Conservation (phyloP, 2,797 vertebrate species). For the Furcifer pardalis region DNA sequence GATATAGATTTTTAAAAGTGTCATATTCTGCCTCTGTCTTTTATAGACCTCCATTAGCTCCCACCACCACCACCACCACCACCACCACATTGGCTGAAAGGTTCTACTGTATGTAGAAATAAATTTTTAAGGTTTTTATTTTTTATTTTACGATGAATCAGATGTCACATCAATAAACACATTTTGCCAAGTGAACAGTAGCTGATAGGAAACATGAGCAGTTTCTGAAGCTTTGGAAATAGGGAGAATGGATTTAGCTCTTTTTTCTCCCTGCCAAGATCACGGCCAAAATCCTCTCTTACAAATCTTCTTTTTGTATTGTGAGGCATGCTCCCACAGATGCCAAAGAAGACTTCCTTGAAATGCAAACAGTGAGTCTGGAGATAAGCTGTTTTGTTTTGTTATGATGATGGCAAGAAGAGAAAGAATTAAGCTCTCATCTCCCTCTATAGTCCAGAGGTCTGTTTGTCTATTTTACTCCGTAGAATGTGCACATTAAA, state of each 20-base stretch:
- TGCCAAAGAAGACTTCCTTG: background rate
- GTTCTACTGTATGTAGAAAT: no score
- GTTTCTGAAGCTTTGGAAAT: no score
- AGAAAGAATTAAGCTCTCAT: background rate
- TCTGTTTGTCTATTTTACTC: no score
- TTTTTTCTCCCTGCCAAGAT: background rate
- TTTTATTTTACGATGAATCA: background rate
- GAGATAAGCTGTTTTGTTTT: background rate
- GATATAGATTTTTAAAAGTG: no score
- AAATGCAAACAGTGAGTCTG: background rate
- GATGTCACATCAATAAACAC: background rate
- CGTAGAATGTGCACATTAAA: no score
- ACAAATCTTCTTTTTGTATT: background rate
- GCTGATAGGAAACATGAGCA: background rate
- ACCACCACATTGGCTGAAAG: no score
- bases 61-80: no score
- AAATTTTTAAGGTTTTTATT: background rate
- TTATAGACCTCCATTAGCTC: no score
- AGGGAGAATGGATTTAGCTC: background rate
- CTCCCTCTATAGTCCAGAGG: no score
- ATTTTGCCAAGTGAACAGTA: background rate
- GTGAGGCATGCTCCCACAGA: background rate
- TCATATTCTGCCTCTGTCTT: no score
- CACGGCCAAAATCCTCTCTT: no score
- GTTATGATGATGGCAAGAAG: background rate